These are phyloP conservation scores for Chloroclystis v-ata DNA, from an alignment of 2,888 invertebrate species.

Conservation along the genomic window DNA sequence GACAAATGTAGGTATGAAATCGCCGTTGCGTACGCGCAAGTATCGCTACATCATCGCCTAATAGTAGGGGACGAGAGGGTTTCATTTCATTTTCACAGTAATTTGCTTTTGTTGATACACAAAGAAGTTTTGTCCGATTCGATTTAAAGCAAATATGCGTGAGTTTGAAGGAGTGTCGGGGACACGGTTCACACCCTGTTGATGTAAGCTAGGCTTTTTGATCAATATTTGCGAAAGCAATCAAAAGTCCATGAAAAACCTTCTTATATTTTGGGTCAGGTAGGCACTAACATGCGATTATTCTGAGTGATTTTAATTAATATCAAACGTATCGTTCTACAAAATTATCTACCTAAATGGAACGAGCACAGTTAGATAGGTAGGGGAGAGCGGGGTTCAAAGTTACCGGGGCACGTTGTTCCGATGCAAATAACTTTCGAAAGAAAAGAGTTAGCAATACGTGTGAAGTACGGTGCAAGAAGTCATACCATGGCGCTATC, in stretches of 20 bases:
- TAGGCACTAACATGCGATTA: too few species aligned
- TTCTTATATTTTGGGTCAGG: background rate
- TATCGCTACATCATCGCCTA: conserved; percentile 76
- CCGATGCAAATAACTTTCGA: too few species aligned
- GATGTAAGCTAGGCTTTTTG: conserved; percentile 30
- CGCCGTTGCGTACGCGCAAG: conserved; percentile 65
- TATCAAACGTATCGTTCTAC: too few species aligned
- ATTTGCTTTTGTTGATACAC: conserved; percentile 69
- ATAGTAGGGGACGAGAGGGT: conserved; percentile 75
- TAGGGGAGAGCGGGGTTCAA: too few species aligned
- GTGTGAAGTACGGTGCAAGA: too few species aligned
- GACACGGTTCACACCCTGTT: conserved; percentile 64
- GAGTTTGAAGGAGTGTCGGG: conserved; percentile 55
- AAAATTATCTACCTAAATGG: too few species aligned
- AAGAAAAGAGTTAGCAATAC: too few species aligned
- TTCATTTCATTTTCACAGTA: conserved; percentile 76
- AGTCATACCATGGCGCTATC: too few species aligned
- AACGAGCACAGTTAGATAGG: too few species aligned
- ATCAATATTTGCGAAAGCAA: background rate
- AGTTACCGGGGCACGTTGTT: too few species aligned
- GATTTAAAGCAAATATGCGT: conserved; percentile 72
- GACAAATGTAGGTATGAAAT: conserved; percentile 49
- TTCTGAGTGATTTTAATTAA: too few species aligned
- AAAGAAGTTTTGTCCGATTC: conserved; percentile 66
- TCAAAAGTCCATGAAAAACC: background rate